Conservation (phyloP, 2,797 vertebrate species). For the Podargus strigoides region DNA sequence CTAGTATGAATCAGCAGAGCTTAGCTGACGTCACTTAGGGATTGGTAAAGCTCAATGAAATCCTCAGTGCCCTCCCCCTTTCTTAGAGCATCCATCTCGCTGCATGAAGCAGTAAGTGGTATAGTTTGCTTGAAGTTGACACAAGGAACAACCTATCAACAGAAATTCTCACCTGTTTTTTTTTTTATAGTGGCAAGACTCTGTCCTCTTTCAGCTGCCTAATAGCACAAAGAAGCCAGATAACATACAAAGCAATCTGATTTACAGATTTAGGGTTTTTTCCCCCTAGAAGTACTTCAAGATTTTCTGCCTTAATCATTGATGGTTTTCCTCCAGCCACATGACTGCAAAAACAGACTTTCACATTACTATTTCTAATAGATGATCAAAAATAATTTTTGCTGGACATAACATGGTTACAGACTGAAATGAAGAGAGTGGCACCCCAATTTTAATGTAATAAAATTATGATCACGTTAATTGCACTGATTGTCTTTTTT, state of each 20-base stretch:
- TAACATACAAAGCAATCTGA: background rate
- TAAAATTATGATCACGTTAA: background rate
- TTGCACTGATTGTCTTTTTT: background rate
- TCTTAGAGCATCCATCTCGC: background rate
- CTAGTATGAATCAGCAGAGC: background rate
- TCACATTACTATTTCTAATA: background rate
- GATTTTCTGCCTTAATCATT: background rate
- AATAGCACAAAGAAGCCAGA: background rate
- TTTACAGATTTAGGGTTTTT: background rate
- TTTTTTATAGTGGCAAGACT: background rate
- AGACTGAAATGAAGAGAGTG: background rate
- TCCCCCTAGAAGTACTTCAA: background rate
- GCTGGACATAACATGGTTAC: background rate
- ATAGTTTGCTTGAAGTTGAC: background rate
- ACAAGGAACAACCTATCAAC: background rate
- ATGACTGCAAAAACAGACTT: background rate
- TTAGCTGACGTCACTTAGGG: background rate
- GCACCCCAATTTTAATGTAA: background rate
- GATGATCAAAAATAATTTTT: background rate
- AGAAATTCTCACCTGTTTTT: background rate
- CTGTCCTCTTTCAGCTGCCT: background rate
- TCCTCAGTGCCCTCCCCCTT: background rate
- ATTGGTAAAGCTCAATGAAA: background rate
- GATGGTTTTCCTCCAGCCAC: background rate
- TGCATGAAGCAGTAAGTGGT: background rate